Conservation (phyloP, 2,888 invertebrate species). For the Lasiommata megera region DNA sequence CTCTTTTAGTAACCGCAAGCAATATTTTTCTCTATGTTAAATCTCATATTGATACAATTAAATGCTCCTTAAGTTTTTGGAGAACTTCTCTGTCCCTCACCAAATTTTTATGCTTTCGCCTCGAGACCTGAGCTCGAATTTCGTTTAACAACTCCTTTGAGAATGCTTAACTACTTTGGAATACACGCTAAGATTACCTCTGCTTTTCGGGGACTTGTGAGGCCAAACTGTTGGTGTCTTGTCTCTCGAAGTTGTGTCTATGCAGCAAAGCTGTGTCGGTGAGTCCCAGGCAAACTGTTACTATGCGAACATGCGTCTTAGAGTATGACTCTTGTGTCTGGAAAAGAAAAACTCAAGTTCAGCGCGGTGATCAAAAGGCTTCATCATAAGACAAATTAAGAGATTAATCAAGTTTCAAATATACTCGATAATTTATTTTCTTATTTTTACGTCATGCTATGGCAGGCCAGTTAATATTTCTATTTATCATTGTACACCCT, state of each 20-base stretch:
- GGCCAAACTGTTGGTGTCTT: conserved; percentile 39
- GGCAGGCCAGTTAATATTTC: no score
- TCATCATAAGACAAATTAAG: no score
- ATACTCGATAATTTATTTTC: no score
- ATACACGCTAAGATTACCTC: conserved; percentile 45
- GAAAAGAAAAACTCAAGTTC: conserved; percentile 16
- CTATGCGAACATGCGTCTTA: conserved; percentile 55
- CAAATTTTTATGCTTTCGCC: not conserved
- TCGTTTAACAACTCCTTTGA: conserved; percentile 14
- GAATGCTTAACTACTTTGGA: conserved; percentile 19
- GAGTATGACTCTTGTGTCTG: conserved; percentile 50
- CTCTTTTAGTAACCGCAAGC: no score
- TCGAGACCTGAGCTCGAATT: not conserved
- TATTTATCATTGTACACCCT: no score
- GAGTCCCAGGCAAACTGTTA: conserved; percentile 68
- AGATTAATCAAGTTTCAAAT: no score
- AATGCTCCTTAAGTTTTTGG: no score
- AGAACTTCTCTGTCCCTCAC: not conserved
- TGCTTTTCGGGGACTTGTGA: conserved; percentile 55
- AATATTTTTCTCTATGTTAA: no score
- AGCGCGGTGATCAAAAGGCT: no score
- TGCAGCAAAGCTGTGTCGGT: conserved; percentile 69
- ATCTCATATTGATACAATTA: no score
- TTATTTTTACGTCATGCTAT: no score
- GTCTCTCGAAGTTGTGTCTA: conserved; percentile 49